A percentile compares a stretch with the other conserved stretches of the same genome.
phyloP scores from a whole-genome alignment of 2,797 vertebrate genomes.

The Pseudomugil gertrudae region DNA sequence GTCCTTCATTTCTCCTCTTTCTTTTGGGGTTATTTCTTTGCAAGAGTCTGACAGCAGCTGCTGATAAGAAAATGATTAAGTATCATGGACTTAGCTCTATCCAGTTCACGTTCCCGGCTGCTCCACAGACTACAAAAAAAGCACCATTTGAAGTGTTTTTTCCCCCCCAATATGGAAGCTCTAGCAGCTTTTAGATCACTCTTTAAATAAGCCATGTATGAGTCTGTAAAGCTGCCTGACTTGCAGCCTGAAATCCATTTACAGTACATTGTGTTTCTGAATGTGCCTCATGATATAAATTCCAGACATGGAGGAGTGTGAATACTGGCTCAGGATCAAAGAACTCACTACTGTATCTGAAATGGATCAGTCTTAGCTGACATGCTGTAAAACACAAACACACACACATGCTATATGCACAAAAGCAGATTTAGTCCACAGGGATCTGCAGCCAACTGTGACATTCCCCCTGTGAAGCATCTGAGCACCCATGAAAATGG shows the following conservation, averaged over 20 bases:
- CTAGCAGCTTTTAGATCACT: conserved; percentile 51
- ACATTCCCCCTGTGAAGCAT: conserved; percentile 50
- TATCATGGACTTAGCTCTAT: conserved; percentile 54
- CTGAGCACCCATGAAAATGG: conserved; percentile 67
- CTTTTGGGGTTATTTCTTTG: conserved; percentile 69
- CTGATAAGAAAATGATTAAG: conserved; percentile 78
- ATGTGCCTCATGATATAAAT: conserved; percentile 32
- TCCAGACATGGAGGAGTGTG: conserved; percentile 8
- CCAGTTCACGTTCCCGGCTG: conserved; percentile 46
- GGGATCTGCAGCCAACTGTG: conserved; percentile 53
- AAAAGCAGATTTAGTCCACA: conserved; percentile 37
- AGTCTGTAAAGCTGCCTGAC: conserved; percentile 30
- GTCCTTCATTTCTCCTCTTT: conserved; percentile 70
- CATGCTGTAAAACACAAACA: conserved; percentile 20
- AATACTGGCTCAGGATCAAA: conserved; percentile 29
- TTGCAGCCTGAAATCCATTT: conserved; percentile 51
- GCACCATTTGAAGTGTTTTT: conserved; percentile 37
- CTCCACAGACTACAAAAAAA: conserved; percentile 48
- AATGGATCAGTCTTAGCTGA: conserved; percentile 28
- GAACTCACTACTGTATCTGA: conserved; percentile 23
- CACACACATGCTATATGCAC: conserved; percentile 10
- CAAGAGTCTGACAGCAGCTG: conserved; percentile 56
- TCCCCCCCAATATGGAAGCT: conserved; percentile 32
- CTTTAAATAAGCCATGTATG: conserved; percentile 37
- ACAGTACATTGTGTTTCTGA: conserved; percentile 39